Evolutionary conservation across 2,888 invertebrate species (phyloP), one percentile per base, ranked within the genome.

Genomic region (Eristalis pertinax): DNA sequence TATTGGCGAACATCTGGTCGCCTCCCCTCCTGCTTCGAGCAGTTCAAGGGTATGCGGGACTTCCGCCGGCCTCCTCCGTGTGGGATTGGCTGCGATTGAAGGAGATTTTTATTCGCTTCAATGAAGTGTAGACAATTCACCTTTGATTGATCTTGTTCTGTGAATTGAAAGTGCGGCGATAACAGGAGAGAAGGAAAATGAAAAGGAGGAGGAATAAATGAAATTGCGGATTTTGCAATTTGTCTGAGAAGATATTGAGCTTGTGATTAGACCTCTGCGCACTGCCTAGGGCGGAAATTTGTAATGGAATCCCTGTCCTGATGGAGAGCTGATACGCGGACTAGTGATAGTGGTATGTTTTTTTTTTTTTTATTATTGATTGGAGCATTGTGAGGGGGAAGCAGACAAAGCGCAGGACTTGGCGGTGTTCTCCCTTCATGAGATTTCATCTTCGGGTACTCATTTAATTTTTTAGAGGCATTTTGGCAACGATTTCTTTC

Each of bases 81-180:
- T 19, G 50, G 41, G 75, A 80, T 75, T 68, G 64, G 60, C 83
- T 69, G n/a, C 38, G 72, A 74, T 82, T 78, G 81, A 29, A 29
- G 56, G 77, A 77, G 11, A 62, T 78, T 86, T 78, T 67, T 56
- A 82, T 82, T 74, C 74, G 82, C 74, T 77, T 86, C 82, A 74
- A 78, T 82, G 77, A 78, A 82, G 77, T 78, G 82, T 82, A 74
- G 73, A 86, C 85, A 82, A 86, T 86, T 70, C 41, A 74, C 69
- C 82, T 78, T 86, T 74, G 85, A 86, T 82, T 82, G 73, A 86
- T 78, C 43, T 43, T 68, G 50, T 63, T 56, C 78, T 13, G 35
- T 70, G 4, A 11, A 64, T 65, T 35, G 58, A 24, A 70, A 63
- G n/a, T 43, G 43, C 43, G 43, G 4, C 50, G 38, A n/a, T n/a